Conservation (phyloP, 2,113 vertebrate species). For the Tiliqua scincoides region DNA sequence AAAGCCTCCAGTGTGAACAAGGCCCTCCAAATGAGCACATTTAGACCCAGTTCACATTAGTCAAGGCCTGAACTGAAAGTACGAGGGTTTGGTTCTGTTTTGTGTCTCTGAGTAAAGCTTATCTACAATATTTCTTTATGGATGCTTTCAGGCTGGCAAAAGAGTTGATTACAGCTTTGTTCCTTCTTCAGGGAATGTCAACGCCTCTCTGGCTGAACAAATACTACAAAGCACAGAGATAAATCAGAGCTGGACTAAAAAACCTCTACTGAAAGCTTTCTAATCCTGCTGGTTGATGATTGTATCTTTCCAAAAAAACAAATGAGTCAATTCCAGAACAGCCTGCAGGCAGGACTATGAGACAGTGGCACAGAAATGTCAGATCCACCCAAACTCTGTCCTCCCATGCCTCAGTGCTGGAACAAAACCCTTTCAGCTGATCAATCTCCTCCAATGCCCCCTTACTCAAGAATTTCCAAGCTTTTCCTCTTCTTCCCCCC, state of each 20-base stretch:
- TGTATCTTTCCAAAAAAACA: neutral
- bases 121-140: neutral
- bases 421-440: neutral
- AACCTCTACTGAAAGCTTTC: neutral
- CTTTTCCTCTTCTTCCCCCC: neutral
- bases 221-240: neutral
- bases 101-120: neutral
- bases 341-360: neutral
- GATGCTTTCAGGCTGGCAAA: neutral
- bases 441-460: neutral
- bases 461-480: neutral
- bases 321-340: neutral
- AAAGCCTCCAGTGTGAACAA: neutral
- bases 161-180: neutral
- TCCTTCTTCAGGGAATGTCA: neutral
- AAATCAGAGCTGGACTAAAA: neutral
- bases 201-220: neutral
- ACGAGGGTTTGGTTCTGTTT: neutral
- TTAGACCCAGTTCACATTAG: neutral
- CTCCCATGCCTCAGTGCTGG: neutral
- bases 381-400: neutral
- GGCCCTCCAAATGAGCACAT: neutral
- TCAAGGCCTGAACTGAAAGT: neutral
- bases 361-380: neutral
- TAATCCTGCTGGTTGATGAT: neutral